Base-by-base conservation (phyloP, 2,888 invertebrate species). In the Lamellibrachia satsuma region DNA sequence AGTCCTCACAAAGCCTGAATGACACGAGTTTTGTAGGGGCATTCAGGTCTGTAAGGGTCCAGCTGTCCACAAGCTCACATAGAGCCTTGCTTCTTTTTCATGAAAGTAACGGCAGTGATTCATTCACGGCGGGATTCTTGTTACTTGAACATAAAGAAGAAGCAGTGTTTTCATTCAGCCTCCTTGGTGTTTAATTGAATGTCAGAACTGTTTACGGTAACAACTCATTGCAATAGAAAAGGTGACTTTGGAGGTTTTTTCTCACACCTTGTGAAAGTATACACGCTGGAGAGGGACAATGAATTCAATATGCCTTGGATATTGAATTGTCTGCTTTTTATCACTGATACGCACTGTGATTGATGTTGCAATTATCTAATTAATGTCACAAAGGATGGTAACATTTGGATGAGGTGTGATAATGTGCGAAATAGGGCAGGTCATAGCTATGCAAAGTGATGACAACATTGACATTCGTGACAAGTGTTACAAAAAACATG, bases 221-320 rank as follows among this genome's bases (percentile, higher is more conserved):
- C 75, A 75, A 75, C 22, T 75, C 75, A n/a, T n/a, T 22, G 75
- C 75, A 75, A 75, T 75, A 75, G 75, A 75, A 75, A 75, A 75
- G 75, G 75, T 75, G 75, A 75, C 15, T 75, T 75, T 75, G 75
- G 75, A 3, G 11, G 75, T 11, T n/a, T 75, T 75, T 75, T 75
- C 22, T 75, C 75, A 22, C 75, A 75, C 75, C 75, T 22, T 75
- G 4, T 75, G 6, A 75, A 75, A 75, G 75, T 75, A 22, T 4
- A 4, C 75, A 6, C 75, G 22, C 75, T 22, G n/a, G 15, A 15
- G 75, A n/a, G 75, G 75, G 75, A 75, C 75, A 75, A n/a, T 75
- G n/a, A 75, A 75, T 75, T 75, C 15, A 75, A 75, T 75, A 75
- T 75, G 75, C 75, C 22, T 22, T n/a, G 6, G 75, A 75, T 75